phyloP scores from a whole-genome alignment of 2,113 vertebrate genomes.

The Alouatta palliata region DNA sequence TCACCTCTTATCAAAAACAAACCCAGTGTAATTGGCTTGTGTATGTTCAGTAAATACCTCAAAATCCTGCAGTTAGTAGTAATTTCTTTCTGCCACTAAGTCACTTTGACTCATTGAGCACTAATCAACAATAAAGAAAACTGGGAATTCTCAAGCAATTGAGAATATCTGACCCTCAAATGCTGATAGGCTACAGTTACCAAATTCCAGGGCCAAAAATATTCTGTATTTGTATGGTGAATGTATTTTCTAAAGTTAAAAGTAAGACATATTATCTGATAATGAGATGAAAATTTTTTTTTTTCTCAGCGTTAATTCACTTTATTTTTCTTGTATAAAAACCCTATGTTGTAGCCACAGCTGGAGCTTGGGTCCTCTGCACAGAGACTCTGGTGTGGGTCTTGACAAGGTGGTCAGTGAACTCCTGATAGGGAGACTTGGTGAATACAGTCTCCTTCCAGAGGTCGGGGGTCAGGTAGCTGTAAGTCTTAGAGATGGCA shows the following conservation, averaged over 20 bases:
- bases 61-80: not conserved
- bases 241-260: constrained; percentile 18
- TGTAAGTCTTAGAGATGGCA: too few relatives aligned
- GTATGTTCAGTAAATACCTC: not conserved
- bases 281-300: constrained; percentile 28
- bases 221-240: not conserved
- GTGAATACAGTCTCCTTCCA: too few relatives aligned
- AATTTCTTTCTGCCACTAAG: not conserved
- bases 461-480: too few relatives aligned
- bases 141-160: not conserved
- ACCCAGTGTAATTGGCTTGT: not conserved
- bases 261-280: not conserved
- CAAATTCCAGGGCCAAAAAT: not conserved
- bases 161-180: not conserved
- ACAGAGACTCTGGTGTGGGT: too few relatives aligned
- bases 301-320: too few relatives aligned
- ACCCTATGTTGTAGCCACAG: too few relatives aligned
- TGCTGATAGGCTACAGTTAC: not conserved
- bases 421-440: too few relatives aligned
- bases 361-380: too few relatives aligned
- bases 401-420: too few relatives aligned
- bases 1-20: not conserved
- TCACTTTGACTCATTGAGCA: not conserved
- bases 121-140: not conserved
- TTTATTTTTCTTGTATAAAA: too few relatives aligned